A percentile compares a stretch with the other conserved stretches of the same genome.
phyloP scores from a whole-genome alignment of 35 echinoderm and acorn worm genomes.

The Strongylocentrotus purpuratus region DNA sequence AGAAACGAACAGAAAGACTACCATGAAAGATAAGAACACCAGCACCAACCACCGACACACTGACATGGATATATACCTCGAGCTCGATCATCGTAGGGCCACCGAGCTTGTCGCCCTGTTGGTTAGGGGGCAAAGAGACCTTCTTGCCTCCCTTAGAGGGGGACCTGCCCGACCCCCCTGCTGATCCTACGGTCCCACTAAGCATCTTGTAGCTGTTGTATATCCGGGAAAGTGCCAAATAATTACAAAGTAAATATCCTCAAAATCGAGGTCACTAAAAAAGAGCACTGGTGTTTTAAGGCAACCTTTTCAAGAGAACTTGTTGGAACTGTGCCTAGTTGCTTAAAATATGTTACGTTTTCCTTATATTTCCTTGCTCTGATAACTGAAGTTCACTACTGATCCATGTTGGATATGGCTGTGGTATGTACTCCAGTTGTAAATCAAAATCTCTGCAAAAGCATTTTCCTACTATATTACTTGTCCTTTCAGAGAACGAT shows the following conservation, averaged over 20 bases:
- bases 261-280: background rate
- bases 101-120: constrained; percentile 33
- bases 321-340: background rate
- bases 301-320: background rate
- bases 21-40: background rate
- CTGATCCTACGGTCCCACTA: constrained; percentile 26
- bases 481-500: too few relatives aligned
- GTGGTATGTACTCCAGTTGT: background rate
- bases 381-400: background rate
- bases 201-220: constrained; percentile 34
- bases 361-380: background rate
- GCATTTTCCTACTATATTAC: background rate
- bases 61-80: background rate
- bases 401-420: too few relatives aligned
- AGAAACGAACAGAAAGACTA: background rate
- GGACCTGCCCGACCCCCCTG: constrained; percentile 26
- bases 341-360: background rate
- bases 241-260: background rate
- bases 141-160: constrained; percentile 37
- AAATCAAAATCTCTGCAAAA: background rate
- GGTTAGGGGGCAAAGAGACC: background rate
- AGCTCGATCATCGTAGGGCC: constrained; percentile 51
- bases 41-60: background rate
- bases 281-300: background rate
- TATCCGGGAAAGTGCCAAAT: background rate